A percentile compares a stretch with the other conserved stretches of the same genome.
phyloP scores from a whole-genome alignment of 2,888 invertebrate genomes.

The Apotomis betuletana region DNA sequence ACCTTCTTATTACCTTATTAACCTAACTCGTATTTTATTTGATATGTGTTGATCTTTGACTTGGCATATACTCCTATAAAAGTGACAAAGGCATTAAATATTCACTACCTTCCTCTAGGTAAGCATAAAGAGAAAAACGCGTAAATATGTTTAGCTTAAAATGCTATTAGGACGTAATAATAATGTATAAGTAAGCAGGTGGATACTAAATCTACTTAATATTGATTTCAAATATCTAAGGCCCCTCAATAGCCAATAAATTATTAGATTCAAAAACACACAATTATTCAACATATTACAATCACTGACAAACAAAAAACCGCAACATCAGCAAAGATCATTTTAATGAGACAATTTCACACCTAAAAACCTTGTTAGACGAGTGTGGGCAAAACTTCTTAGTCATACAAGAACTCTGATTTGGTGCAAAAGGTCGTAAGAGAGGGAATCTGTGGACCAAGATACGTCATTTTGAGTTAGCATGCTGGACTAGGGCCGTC shows the following conservation, averaged over 20 bases:
- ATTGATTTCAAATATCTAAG: no score
- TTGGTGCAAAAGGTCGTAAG: background rate
- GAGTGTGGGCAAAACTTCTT: constrained; percentile 9
- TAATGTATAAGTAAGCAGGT: no score
- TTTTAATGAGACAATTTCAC: constrained; percentile 12
- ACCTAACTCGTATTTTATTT: no score
- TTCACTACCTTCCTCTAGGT: no score
- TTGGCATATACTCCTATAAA: no score
- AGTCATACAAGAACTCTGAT: constrained; percentile 4
- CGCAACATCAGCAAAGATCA: constrained; percentile 6
- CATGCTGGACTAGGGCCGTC: constrained; percentile 3
- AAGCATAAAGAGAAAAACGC: no score
- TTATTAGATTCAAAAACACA: background rate
- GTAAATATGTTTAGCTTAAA: no score
- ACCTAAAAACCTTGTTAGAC: constrained; percentile 25
- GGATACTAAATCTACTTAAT: no score
- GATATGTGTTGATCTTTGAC: no score
- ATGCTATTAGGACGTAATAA: no score
- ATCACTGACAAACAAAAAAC: constrained; percentile 17
- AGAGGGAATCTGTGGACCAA: background rate
- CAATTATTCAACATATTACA: background rate
- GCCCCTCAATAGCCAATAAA: background rate
- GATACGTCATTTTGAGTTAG: background rate
- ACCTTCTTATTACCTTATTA: no score
- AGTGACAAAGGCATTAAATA: no score